A percentile compares a stretch with the other conserved stretches of the same genome.
Conservation (phyloP, 1,140 invertebrate genomes). For the Amphibalanus amphitrite region DNA sequence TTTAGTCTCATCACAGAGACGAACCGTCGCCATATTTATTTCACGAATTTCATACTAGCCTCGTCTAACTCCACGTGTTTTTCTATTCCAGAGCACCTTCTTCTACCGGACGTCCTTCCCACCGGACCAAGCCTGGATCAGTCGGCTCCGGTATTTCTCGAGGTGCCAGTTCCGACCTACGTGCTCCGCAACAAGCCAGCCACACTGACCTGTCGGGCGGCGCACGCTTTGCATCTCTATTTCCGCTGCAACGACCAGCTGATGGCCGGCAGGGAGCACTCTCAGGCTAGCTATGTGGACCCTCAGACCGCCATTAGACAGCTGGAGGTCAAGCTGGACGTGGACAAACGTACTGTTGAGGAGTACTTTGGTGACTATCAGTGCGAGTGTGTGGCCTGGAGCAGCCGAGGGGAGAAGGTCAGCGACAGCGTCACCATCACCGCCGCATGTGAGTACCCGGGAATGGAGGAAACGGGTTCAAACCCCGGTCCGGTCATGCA, state of each 20-base stretch:
- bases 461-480: too few relatives aligned
- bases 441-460: slow-evolving; percentile 64
- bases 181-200: slow-evolving; percentile 78
- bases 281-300: slow-evolving; percentile 50
- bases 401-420: slow-evolving; percentile 48
- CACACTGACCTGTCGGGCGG: slow-evolving; percentile 62
- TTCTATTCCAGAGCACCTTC: background rate
- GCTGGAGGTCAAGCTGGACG: slow-evolving; percentile 65
- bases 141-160: slow-evolving; percentile 56
- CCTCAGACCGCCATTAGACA: slow-evolving; percentile 67
- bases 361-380: slow-evolving; percentile 61
- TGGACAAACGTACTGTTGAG: slow-evolving; percentile 72
- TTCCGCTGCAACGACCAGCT: slow-evolving; percentile 67
- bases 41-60: too few relatives aligned
- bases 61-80: background rate
- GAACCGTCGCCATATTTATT: too few relatives aligned
- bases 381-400: slow-evolving; percentile 77
- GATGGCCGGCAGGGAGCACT: slow-evolving; percentile 11
- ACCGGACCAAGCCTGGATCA: slow-evolving; percentile 16
- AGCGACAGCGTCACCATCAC: slow-evolving; percentile 68
- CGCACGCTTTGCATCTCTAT: slow-evolving; percentile 62
- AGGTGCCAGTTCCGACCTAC: slow-evolving; percentile 65
- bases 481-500: too few relatives aligned
- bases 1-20: too few relatives aligned
- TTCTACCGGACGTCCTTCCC: slow-evolving; percentile 16